Base-by-base conservation (phyloP, 2,113 vertebrate species). In the Sander lucioperca region DNA sequence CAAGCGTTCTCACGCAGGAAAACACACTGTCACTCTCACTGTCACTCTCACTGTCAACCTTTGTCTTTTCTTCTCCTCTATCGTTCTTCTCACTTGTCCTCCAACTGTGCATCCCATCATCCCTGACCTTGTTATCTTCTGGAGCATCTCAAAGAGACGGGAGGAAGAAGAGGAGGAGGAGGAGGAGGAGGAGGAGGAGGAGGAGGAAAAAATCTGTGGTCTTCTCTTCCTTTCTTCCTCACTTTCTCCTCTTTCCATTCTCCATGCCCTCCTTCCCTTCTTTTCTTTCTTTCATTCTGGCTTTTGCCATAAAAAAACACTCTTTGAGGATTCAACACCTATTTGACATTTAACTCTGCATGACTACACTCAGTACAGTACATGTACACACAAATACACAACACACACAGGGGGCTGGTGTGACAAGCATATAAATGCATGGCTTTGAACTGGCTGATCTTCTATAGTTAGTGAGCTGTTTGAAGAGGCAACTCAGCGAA, bases 121-220 rank as follows among this genome's bases (percentile, higher is more conserved):
- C 87, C 71, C 87, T 90, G 89, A 91, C 89, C 88, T 86, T 86
- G 84, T 90, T 88, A 83, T 86, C 86, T 89, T 88, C 86, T 91
- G 86, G 76, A 92, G 85, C 90, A 86, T 91, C 86, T 85, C 86
- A 78, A 48, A 84, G 68, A 74, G 67, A 80, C 16, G 16, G 76
- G 18, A n/a, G 65, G n/a, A n/a, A n/a, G n/a, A n/a, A n/a, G 48
- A 70, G 79, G 16, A 43, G 8, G 47, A 58, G 15, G 6, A 15
- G 65, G 48, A 70, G 79, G 16, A 43, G 8, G 47, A 58, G 15
- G 6, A 15, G n/a, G n/a, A n/a, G 65, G 48, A 70, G 79, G 16
- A 43, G 8, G 47, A 58, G 15, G 6, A 15, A 30, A 62, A 64
- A 61, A 66, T 43, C 50, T 76, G 67, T 18, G 27, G n/a, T 56